A percentile compares a stretch with the other conserved stretches of the same genome.
These are phyloP conservation scores for Prolemur simus DNA, from an alignment of 2,113 vertebrate genomes.

Conservation along the genomic window DNA sequence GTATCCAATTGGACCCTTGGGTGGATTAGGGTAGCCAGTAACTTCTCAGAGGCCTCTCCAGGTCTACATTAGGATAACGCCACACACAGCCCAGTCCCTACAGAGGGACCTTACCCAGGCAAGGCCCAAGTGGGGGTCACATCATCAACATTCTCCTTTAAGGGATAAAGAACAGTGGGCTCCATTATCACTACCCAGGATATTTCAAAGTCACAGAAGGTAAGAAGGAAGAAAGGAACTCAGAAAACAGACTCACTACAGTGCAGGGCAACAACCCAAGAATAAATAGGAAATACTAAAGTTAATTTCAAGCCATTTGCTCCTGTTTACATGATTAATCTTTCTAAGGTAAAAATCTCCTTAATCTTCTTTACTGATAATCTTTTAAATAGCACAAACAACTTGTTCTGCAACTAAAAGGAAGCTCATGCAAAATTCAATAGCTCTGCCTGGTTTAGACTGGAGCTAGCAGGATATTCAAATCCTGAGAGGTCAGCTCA, in stretches of 20 bases:
- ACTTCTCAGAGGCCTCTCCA: neutral
- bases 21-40: neutral
- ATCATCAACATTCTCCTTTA: neutral
- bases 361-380: constrained; percentile 61
- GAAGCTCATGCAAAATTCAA: constrained; percentile 71
- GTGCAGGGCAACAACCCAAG: neutral
- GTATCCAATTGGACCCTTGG: neutral
- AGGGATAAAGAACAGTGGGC: neutral
- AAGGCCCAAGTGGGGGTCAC: neutral
- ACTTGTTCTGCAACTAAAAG: constrained; percentile 67
- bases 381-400: constrained; percentile 65
- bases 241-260: neutral
- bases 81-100: neutral
- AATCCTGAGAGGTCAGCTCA: constrained; percentile 59
- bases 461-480: constrained; percentile 49
- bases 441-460: constrained; percentile 60
- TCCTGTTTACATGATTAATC: constrained; percentile 53
- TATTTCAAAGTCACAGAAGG: constrained; percentile 56
- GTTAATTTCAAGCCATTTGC: constrained; percentile 29
- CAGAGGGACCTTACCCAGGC: neutral
- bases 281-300: constrained; percentile 50
- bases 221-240: constrained; percentile 38
- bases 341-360: constrained; percentile 58
- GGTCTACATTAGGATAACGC: fast-evolving
- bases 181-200: neutral